These are phyloP conservation scores for Linurgus olivaceus DNA, from an alignment of 2,797 vertebrate species.

Conservation along the genomic window DNA sequence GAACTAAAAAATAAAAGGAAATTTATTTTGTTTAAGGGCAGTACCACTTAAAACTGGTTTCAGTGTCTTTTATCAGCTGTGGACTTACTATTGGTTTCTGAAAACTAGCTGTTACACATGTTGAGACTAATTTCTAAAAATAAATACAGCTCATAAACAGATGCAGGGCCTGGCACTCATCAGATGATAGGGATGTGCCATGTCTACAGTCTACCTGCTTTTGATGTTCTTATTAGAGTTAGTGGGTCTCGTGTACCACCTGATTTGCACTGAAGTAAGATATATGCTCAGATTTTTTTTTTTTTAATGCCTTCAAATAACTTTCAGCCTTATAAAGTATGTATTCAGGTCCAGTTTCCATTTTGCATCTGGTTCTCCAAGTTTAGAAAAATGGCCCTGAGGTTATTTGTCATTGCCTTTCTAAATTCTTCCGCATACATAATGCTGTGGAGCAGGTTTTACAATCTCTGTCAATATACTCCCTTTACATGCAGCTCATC, in stretches of 20 bases:
- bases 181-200: not conserved
- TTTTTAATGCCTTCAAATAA: not conserved
- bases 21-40: not conserved
- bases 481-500: not conserved
- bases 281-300: not conserved
- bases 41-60: not conserved
- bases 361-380: not conserved
- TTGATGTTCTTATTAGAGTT: not conserved
- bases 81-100: not conserved
- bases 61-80: not conserved
- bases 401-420: constrained; percentile 33
- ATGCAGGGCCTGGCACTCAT: not conserved
- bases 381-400: not conserved
- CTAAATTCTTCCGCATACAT: not conserved
- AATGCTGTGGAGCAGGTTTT: constrained; percentile 46
- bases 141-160: not conserved
- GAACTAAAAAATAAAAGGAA: not conserved
- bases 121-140: not conserved
- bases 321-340: not conserved
- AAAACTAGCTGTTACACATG: not conserved
- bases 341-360: not conserved
- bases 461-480: not conserved
- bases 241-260: not conserved
- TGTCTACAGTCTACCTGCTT: not conserved
- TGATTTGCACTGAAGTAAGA: not conserved